Conservation (phyloP, 2,888 invertebrate species). For the Xestia ashworthii region DNA sequence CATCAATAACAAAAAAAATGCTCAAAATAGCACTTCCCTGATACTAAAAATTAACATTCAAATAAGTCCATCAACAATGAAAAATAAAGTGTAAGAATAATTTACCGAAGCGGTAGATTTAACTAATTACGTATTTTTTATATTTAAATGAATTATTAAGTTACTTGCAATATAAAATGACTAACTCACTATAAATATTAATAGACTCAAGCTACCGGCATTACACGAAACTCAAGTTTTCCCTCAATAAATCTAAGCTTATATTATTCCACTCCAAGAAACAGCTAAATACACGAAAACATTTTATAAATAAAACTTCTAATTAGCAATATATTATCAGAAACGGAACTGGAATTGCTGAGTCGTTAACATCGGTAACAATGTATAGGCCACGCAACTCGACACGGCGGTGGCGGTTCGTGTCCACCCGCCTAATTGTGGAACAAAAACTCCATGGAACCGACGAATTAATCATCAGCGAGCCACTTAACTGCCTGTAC, state of each 20-base stretch:
- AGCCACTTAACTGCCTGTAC: slow-evolving; percentile 77
- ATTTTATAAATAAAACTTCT: slow-evolving; percentile 75
- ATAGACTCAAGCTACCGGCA: slow-evolving; percentile 48
- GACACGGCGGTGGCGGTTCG: slow-evolving; percentile 78
- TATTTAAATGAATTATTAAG: slow-evolving; percentile 26
- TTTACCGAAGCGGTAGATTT: slow-evolving; percentile 45
- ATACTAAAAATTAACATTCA: slow-evolving; percentile 19
- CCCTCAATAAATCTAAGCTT: slow-evolving; percentile 63
- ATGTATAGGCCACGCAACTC: slow-evolving; percentile 83
- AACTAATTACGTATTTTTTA: slow-evolving; percentile 26
- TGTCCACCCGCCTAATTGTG: slow-evolving; percentile 83
- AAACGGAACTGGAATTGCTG: slow-evolving; percentile 79
- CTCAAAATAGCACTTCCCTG: slow-evolving; percentile 5
- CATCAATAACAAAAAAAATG: neutral
- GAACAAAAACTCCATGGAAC: slow-evolving; percentile 87
- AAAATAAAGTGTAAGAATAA: slow-evolving; percentile 47
- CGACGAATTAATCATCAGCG: slow-evolving; percentile 86
- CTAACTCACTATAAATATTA: slow-evolving; percentile 41
- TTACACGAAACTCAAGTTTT: slow-evolving; percentile 58
- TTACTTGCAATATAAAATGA: slow-evolving; percentile 21
- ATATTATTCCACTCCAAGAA: slow-evolving; percentile 63
- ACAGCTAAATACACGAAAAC: slow-evolving; percentile 66
- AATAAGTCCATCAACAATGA: slow-evolving; percentile 32
- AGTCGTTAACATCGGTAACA: slow-evolving; percentile 81
- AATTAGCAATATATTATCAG: slow-evolving; percentile 84